Base-by-base conservation (phyloP, 2,797 vertebrate genomes). In the Pampus argenteus region DNA sequence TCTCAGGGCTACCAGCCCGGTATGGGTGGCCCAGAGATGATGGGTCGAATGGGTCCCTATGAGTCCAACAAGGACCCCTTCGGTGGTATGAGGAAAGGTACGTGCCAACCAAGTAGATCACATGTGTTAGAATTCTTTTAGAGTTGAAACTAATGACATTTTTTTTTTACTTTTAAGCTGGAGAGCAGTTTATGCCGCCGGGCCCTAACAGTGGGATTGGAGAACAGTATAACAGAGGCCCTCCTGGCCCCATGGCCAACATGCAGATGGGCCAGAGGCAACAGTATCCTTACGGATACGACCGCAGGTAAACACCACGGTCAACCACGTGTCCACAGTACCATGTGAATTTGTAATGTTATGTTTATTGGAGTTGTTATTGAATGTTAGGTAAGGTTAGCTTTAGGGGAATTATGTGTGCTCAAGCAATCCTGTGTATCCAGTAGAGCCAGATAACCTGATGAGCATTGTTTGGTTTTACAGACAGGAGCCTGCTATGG, bases 31-130 rank as follows among this genome's bases (percentile, higher is more conserved):
- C 96, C 97, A 0, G 98, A 99, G 88, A 95, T 98, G 93, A 97
- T 99, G 92, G 94, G 94, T 68, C 96, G 97, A 71, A 97, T 98
- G 95, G 93, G 83, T 28, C 95, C 97, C 75, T 99, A 97, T 0
- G 98, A 99, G 91, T 93, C 97, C 85, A 98, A 94, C 94, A 98
- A 99, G 84, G 98, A 99, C 94, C 98, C 97, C 26, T 99, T 99
- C 56, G 93, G 97, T 81, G 96, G 95, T 76, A 99, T 99, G 97
- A 97, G 98, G 92, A 99, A 99, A 98, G 97, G 98, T 98, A 74
- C 81, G 83, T 2, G 2, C 2, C 13, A 1, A 8, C 15, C 8
- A 15, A 3, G 3, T 47, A 34, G 28, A 42, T 48, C 2, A 17
- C 13, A 3, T 36, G 17, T 34, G 2, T 3, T 15, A 11, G 2